These are phyloP conservation scores for Volucella bombylans DNA, from an alignment of 2,888 invertebrate species.

Conservation along the genomic window DNA sequence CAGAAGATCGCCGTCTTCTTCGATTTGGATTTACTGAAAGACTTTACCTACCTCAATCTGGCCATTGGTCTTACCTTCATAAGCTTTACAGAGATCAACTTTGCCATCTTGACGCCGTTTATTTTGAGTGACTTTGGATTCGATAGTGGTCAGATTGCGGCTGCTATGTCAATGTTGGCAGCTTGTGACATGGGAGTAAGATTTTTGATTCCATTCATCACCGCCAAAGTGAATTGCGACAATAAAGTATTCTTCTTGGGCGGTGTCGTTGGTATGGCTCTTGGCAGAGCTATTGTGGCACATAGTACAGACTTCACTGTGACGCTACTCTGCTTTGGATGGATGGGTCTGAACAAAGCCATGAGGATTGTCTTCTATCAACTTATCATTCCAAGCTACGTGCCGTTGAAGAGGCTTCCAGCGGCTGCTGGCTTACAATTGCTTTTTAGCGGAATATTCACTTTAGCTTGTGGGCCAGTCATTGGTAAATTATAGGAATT, in stretches of 20 bases:
- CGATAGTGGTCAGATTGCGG: conserved; percentile 84
- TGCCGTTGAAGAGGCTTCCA: conserved; percentile 87
- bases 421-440: conserved; percentile 88
- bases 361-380: conserved; percentile 89
- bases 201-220: conserved; percentile 87
- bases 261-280: conserved; percentile 87
- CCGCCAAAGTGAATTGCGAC: conserved; percentile 87
- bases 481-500: conserved; percentile 84
- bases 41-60: conserved; percentile 87
- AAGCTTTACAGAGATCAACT: conserved; percentile 88
- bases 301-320: conserved; percentile 84
- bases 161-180: conserved; percentile 88
- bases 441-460: conserved; percentile 86
- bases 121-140: conserved; percentile 87
- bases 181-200: conserved; percentile 86
- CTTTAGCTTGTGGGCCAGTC: conserved; percentile 85
- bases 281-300: conserved; percentile 85
- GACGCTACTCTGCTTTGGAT: conserved; percentile 85
- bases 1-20: conserved; percentile 87
- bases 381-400: conserved; percentile 88
- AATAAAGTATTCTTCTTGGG: conserved; percentile 88
- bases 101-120: conserved; percentile 89
- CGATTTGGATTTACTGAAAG: conserved; percentile 87
- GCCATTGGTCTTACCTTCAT: conserved; percentile 88
- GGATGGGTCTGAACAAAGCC: conserved; percentile 88